Base-by-base conservation (phyloP, 2,797 vertebrate genomes). In the Falco columbarius region DNA sequence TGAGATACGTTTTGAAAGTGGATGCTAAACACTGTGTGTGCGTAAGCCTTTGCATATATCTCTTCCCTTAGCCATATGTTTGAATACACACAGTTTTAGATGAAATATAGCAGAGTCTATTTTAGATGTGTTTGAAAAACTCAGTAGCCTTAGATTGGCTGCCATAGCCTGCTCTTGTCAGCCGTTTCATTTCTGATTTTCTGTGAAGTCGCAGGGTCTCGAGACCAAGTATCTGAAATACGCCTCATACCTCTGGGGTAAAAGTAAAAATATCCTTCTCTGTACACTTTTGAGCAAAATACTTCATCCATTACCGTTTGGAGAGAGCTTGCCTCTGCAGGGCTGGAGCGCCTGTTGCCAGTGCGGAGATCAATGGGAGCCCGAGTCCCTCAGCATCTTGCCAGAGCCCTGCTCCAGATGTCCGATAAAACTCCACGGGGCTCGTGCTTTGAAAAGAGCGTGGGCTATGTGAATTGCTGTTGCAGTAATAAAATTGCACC, bases 121-220 rank as follows among this genome's bases (percentile, higher is more conserved):
- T 97, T 96, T 96, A 89, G 94, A 90, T 96, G 92, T 91, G 75
- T 94, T 95, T 94, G 96, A 96, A 96, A 96, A 95, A 79, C 92
- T 94, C 94, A 87, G 40, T 95, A 96, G 93, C 73, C 93, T 88
- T 74, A 83, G 94, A 86, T 74, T 79, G 92, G 84, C 90, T 95
- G 89, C 90, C 90, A n/a, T 59, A 86, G 89, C 47, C 72, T 36
- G 79, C 89, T 92, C 84, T 87, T 52, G 42, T 85, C 76, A 80
- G 75, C 93, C 51, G 4, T 67, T 89, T 93, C 54, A 9, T 40
- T 89, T 77, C 85, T 83, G 82, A 52, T 72, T 91, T 89, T 65
- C 81, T 73, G 30, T 59, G 86, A 90, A 94, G 92, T 91, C 10
- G 0, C 65, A 14, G 80, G 91, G 84, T 87, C 93, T 91, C 5